Evolutionary conservation across 2,113 vertebrate species (phyloP).

Genomic region (Rhinopithecus roxellana): DNA sequence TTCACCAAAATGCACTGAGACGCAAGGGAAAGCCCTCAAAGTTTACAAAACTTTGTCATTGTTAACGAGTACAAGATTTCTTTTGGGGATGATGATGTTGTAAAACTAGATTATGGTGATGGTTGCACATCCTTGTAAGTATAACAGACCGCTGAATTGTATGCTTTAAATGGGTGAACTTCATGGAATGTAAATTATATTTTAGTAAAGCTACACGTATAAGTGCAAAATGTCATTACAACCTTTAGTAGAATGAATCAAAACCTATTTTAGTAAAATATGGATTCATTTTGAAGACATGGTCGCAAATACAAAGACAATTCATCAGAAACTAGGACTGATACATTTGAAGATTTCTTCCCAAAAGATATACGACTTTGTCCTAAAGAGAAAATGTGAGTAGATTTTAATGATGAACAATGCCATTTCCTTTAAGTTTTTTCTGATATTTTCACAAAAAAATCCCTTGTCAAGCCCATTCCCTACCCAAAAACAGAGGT

Average conservation of each 20-base stretch:
- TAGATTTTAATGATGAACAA: conserved; percentile 20
- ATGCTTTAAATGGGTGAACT: not conserved
- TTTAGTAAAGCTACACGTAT: not conserved
- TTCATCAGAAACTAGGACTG: conserved; percentile 74
- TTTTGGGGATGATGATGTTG: not conserved
- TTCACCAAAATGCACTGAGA: not conserved
- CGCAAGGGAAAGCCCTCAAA: not conserved
- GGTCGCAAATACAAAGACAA: conserved; percentile 67
- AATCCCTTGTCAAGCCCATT: not conserved
- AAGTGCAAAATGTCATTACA: not conserved
- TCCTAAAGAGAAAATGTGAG: not conserved
- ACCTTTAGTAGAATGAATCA: conserved; percentile 40
- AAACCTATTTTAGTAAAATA: conserved; percentile 70
- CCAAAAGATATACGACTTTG: conserved; percentile 68
- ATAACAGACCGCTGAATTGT: not conserved
- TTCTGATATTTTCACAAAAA: conserved; percentile 28
- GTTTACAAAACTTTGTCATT: not conserved
- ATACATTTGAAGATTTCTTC: conserved; percentile 65
- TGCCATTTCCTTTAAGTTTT: conserved; percentile 65
- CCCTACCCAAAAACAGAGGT: not conserved
- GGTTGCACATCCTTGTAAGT: not conserved
- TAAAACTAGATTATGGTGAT: not conserved
- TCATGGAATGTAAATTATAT: not conserved
- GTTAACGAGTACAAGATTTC: not conserved
- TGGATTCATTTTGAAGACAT: conserved; percentile 65